A percentile compares a stretch with the other conserved stretches of the same genome.
Conservation (phyloP, 1,140 invertebrate genomes). For the Drosophila arawakana region DNA sequence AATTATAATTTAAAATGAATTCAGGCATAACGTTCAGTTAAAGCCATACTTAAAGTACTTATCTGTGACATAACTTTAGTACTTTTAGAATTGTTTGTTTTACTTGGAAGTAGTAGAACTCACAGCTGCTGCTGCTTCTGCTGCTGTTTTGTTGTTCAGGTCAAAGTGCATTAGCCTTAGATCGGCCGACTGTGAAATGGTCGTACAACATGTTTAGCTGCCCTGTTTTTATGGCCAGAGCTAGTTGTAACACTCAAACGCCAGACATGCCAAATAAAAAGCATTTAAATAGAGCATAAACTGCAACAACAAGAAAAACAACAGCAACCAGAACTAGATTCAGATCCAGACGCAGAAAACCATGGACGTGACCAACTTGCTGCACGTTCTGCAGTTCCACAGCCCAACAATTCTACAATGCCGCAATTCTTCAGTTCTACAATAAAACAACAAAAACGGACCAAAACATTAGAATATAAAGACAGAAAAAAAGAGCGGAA, state of each 20-base stretch:
- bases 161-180: conserved; percentile 78
- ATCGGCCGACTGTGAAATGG: conserved; percentile 48
- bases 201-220: conserved; percentile 58
- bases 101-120: not conserved
- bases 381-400: conserved; percentile 45
- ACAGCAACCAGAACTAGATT: conserved; percentile 28
- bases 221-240: conserved; percentile 61
- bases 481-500: not conserved
- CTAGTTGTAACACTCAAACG: conserved; percentile 58
- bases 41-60: not conserved
- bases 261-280: conserved; percentile 77
- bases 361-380: conserved; percentile 68
- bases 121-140: not conserved
- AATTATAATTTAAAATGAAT: not conserved
- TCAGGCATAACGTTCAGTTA: not conserved
- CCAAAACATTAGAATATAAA: conserved; percentile 19
- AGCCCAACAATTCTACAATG: conserved; percentile 7
- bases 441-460: conserved; percentile 19
- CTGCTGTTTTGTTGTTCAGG: conserved; percentile 28
- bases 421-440: conserved; percentile 43
- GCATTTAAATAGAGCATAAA: conserved; percentile 77
- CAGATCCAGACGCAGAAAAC: conserved; percentile 34
- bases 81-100: not conserved
- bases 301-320: conserved; percentile 40
- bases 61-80: not conserved